phyloP scores from a whole-genome alignment of 2,113 vertebrate species.

The Salminus brasiliensis region DNA sequence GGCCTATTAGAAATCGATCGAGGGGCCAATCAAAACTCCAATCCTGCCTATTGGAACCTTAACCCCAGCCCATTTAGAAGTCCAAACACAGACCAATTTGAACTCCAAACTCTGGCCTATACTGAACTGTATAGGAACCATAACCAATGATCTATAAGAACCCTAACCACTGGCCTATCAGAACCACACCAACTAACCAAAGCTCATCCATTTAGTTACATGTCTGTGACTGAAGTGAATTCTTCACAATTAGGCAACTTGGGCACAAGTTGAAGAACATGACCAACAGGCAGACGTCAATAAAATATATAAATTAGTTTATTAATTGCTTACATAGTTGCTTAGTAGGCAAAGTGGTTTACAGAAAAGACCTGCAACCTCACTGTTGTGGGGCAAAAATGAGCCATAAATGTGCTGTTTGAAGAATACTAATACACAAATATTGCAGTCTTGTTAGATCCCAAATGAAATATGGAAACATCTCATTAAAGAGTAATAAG shows the following conservation, averaged over 20 bases:
- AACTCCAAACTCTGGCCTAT: too few relatives aligned
- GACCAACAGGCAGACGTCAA: neutral
- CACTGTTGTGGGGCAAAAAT: neutral
- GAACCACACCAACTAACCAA: too few relatives aligned
- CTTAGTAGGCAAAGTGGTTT: neutral
- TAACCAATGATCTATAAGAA: too few relatives aligned
- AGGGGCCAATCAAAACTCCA: too few relatives aligned
- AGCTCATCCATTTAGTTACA: too few relatives aligned
- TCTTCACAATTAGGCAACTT: neutral
- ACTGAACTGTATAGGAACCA: too few relatives aligned
- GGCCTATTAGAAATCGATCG: too few relatives aligned
- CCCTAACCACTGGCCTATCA: too few relatives aligned
- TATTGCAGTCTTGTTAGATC: neutral
- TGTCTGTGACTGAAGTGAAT: too few relatives aligned
- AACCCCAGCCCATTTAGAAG: too few relatives aligned
- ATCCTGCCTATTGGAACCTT: too few relatives aligned
- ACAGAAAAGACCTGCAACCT: neutral
- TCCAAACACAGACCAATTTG: too few relatives aligned
- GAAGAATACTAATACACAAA: neutral
- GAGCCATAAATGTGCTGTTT: neutral
- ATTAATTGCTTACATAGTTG: neutral
- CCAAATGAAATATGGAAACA: neutral
- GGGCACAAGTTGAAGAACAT: neutral
- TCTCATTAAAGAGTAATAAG: neutral
- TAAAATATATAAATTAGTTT: neutral